Conservation (phyloP, 2,113 vertebrate genomes). For the Sclerurus mexicanus region DNA sequence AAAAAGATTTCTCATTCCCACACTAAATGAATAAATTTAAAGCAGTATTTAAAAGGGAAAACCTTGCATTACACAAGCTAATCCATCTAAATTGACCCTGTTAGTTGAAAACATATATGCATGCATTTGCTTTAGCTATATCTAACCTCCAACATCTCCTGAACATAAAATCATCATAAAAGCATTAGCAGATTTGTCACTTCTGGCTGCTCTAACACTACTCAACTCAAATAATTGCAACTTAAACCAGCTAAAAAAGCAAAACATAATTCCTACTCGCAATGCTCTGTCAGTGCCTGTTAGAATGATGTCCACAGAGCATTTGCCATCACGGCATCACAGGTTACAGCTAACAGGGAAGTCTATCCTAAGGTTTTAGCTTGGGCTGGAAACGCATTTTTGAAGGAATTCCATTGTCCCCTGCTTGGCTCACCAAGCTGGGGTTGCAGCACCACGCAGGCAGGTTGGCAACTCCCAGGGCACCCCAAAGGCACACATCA, state of each 20-base stretch:
- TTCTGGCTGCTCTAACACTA: not conserved
- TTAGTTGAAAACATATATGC: not conserved
- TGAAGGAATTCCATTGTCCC: not conserved
- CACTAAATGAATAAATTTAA: not conserved
- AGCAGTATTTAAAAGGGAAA: not conserved
- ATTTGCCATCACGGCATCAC: fast-evolving
- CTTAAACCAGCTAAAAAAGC: not conserved
- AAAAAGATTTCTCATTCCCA: not conserved
- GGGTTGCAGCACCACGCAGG: not conserved
- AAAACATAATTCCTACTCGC: not conserved
- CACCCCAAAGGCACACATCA: not conserved
- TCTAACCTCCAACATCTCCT: not conserved
- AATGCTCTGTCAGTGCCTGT: not conserved
- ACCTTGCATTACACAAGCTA: not conserved
- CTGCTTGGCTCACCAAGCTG: fast-evolving
- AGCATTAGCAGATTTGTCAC: not conserved
- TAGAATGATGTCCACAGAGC: not conserved
- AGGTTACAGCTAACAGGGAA: not conserved
- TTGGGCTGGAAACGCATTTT: not conserved
- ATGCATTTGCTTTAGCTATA: not conserved
- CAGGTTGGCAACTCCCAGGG: not conserved
- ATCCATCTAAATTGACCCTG: not conserved
- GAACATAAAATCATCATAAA: not conserved
- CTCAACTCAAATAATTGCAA: not conserved
- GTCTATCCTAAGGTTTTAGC: fast-evolving